Evolutionary conservation across 2,797 vertebrate species (phyloP).

Genomic region (Esox lucius): DNA sequence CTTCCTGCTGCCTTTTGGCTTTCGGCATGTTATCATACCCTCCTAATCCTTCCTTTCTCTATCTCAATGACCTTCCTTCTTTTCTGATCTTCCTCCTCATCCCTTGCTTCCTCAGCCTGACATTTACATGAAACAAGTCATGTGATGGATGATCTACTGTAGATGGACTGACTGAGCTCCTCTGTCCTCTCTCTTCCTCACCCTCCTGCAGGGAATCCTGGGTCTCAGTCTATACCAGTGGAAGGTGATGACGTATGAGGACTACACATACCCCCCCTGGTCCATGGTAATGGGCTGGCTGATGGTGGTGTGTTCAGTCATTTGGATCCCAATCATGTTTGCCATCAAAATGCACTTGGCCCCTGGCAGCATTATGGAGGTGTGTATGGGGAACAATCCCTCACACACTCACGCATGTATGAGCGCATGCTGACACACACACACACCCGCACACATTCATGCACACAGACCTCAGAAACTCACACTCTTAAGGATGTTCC

Average conservation of each 20-base stretch:
- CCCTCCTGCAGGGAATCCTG: slow-evolving; percentile 85
- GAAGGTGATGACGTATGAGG: slow-evolving; percentile 95
- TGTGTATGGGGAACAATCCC: slow-evolving; percentile 58
- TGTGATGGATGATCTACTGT: no score
- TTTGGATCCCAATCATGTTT: slow-evolving; percentile 99
- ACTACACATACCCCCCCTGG: slow-evolving; percentile 95
- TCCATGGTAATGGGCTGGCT: slow-evolving; percentile 98
- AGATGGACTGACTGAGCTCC: neutral
- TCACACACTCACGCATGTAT: neutral
- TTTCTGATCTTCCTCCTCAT: neutral
- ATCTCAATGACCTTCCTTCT: neutral
- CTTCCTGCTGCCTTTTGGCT: neutral
- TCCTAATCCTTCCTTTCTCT: neutral
- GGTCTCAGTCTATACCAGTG: slow-evolving; percentile 96
- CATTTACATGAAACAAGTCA: no score
- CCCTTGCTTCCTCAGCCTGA: no score
- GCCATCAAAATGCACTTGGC: slow-evolving; percentile 96
- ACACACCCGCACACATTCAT: neutral
- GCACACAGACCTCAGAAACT: neutral
- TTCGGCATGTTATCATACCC: neutral
- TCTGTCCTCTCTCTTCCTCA: neutral
- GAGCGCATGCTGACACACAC: neutral
- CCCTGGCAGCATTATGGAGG: slow-evolving; percentile 90
- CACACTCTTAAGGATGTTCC: neutral
- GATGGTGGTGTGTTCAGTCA: slow-evolving; percentile 95